Evolutionary conservation across 2,888 invertebrate genomes (phyloP).

Genomic region (Lasioglossum villosulum): DNA sequence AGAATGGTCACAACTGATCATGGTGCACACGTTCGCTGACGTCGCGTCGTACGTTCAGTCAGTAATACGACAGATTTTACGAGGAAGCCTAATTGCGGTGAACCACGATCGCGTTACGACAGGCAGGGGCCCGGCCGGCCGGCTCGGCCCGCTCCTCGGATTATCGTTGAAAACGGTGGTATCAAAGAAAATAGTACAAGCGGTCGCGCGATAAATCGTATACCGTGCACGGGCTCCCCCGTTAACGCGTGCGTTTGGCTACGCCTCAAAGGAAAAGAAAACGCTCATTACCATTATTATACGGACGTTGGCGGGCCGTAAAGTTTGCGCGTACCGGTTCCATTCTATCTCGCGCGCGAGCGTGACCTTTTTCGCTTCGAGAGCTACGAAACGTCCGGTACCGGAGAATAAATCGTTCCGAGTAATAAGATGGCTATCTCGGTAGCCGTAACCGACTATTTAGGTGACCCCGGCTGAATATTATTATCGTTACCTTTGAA

Average conservation of each 20-base stretch:
- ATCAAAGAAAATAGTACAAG: slow-evolving; percentile 4
- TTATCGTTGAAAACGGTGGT: not conserved
- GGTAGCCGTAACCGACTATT: slow-evolving; percentile 49
- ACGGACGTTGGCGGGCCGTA: slow-evolving; percentile 49
- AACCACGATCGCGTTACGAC: not conserved
- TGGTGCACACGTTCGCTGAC: not conserved
- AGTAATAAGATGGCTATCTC: slow-evolving; percentile 54
- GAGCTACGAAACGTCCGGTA: slow-evolving; percentile 36
- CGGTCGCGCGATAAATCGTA: not conserved
- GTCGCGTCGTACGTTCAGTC: not conserved
- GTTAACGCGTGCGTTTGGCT: not conserved
- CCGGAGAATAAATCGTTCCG: slow-evolving; percentile 43
- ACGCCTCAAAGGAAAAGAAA: slow-evolving; percentile 17
- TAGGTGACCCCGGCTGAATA: slow-evolving; percentile 37
- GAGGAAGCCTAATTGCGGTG: not conserved
- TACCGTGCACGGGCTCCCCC: not conserved
- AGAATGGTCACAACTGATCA: not conserved
- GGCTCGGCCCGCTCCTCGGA: not conserved
- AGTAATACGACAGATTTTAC: slow-evolving; percentile 3
- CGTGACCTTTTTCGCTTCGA: slow-evolving; percentile 42
- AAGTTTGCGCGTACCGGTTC: slow-evolving; percentile 4
- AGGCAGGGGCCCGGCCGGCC: not conserved
- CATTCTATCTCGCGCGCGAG: slow-evolving; percentile 4
- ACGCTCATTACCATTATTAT: slow-evolving; percentile 54
- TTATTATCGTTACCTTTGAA: slow-evolving; percentile 49